phyloP scores from a whole-genome alignment of 2,888 invertebrate species.

The Pecten maximus region DNA sequence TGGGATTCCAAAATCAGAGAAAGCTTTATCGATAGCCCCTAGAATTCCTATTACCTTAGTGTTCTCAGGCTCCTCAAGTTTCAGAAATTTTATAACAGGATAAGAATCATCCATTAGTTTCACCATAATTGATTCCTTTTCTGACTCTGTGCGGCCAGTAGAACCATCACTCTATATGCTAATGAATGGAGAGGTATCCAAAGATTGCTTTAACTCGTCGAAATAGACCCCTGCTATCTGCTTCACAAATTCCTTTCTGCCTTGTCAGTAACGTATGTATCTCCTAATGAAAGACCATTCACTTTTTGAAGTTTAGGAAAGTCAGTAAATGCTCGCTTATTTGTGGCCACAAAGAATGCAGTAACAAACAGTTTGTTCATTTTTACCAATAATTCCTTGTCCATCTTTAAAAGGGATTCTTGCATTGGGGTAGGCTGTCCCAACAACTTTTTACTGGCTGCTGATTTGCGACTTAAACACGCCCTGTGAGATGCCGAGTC shows the following conservation, averaged over 20 bases:
- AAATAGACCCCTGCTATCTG: constrained; percentile 50
- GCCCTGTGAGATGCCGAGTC: too few species aligned
- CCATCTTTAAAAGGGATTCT: too few species aligned
- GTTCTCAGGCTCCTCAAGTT: constrained; percentile 48
- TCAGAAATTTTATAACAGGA: constrained; percentile 49
- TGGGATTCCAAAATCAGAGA: constrained; percentile 30
- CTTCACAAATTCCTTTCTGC: constrained; percentile 41
- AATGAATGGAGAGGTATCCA: constrained; percentile 48
- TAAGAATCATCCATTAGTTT: too few species aligned
- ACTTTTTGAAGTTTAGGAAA: constrained; percentile 46
- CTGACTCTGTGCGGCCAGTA: constrained; percentile 41
- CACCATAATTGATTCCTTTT: constrained; percentile 47
- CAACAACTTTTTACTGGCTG: too few species aligned
- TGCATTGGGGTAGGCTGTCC: too few species aligned
- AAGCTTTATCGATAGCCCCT: constrained; percentile 41
- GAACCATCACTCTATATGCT: constrained; percentile 56
- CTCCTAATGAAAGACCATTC: constrained; percentile 41
- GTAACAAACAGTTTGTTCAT: constrained; percentile 51
- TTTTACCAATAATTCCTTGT: constrained; percentile 11
- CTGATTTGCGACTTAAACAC: too few species aligned
- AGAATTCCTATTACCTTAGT: constrained; percentile 47
- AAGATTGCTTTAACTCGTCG: constrained; percentile 51
- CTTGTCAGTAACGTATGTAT: constrained; percentile 53
- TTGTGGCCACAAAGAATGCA: constrained; percentile 40
- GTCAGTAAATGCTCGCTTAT: constrained; percentile 49